These are phyloP conservation scores for Dexiosoma caninum DNA, from an alignment of 2,888 invertebrate species.

Conservation along the genomic window DNA sequence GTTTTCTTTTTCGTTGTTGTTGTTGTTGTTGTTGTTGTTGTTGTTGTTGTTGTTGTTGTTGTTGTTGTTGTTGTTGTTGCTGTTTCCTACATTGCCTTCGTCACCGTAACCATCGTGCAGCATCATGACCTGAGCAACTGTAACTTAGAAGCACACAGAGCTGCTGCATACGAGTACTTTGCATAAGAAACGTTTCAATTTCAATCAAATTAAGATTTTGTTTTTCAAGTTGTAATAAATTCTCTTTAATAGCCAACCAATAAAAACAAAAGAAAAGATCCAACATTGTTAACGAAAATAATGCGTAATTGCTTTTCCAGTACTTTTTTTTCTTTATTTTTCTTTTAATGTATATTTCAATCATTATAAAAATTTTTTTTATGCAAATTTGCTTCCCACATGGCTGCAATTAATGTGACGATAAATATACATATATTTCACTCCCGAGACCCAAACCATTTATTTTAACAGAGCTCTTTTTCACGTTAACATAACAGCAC, in stretches of 20 bases:
- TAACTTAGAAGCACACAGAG: background rate
- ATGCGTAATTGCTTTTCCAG: constrained; percentile 39
- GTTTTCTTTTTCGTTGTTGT: constrained; percentile 7
- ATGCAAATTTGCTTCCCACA: constrained; percentile 27
- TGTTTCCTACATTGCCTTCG: constrained; percentile 37
- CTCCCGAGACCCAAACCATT: no score
- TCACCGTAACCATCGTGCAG: background rate
- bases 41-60: constrained; percentile 21
- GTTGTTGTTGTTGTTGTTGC: constrained; percentile 1
- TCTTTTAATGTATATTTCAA: background rate
- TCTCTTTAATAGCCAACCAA: constrained; percentile 24
- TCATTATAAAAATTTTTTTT: background rate
- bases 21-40: constrained; percentile 2
- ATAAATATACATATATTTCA: no score
- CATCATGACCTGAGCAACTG: constrained; percentile 33
- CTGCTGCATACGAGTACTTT: background rate
- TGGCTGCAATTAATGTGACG: constrained; percentile 4
- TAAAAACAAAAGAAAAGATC: background rate
- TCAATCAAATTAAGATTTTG: constrained; percentile 62
- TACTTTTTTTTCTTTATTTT: no score
- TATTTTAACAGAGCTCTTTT: no score
- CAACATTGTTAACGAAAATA: background rate
- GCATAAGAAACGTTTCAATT: constrained; percentile 62
- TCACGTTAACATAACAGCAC: no score
- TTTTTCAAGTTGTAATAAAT: constrained; percentile 51